phyloP scores from a whole-genome alignment of 2,113 vertebrate genomes.

The Hemibagrus wyckioides region DNA sequence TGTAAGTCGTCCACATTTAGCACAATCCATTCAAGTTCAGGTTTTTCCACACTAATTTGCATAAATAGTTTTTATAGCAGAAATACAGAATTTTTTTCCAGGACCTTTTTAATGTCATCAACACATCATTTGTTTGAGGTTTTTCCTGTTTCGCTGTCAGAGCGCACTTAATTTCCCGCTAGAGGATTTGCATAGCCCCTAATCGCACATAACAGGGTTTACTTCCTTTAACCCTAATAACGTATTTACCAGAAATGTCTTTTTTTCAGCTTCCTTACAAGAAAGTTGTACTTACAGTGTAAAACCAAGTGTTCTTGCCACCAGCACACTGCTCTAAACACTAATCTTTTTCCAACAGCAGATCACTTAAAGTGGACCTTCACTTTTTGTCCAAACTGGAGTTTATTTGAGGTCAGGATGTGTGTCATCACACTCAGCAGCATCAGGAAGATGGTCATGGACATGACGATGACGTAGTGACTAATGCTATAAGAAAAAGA shows the following conservation, averaged over 20 bases:
- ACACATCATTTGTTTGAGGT: neutral
- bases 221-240: neutral
- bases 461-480: conserved; percentile 98
- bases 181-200: neutral
- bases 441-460: conserved; percentile 92
- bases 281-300: neutral
- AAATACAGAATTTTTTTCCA: neutral
- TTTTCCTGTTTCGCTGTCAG: neutral
- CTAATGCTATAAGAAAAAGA: conserved; percentile 81
- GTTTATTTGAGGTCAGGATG: conserved; percentile 81
- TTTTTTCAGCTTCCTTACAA: neutral
- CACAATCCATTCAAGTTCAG: neutral
- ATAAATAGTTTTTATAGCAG: neutral
- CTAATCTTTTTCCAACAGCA: neutral
- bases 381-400: conserved; percentile 68
- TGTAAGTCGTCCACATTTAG: neutral
- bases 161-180: neutral
- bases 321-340: neutral
- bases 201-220: neutral
- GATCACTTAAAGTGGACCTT: conserved; percentile 83
- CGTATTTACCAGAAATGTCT: neutral
- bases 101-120: neutral
- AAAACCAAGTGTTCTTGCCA: neutral
- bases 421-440: conserved; percentile 88
- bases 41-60: neutral